phyloP scores from a whole-genome alignment of 2,113 vertebrate genomes.

The Nibea coibor region DNA sequence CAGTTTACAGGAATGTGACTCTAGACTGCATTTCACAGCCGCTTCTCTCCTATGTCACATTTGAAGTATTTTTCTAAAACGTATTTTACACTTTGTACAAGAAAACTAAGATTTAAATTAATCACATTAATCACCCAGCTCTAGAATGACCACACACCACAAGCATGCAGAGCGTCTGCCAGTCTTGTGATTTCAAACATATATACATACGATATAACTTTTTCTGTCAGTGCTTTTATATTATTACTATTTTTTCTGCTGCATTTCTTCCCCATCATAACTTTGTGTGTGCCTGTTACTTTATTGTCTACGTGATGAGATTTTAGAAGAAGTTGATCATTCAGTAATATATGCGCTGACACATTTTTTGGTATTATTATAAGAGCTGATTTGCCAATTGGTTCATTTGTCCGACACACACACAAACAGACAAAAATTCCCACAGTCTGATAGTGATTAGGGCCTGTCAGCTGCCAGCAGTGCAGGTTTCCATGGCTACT shows the following conservation, averaged over 20 bases:
- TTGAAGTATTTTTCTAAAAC: not conserved
- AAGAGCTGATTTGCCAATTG: constrained; percentile 24
- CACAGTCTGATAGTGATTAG: constrained; percentile 58
- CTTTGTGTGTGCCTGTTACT: too few species aligned
- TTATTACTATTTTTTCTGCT: not conserved
- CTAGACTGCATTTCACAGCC: not conserved
- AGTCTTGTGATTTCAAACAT: not conserved
- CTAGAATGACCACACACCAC: not conserved
- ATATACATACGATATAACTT: not conserved
- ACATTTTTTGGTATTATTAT: constrained; percentile 21
- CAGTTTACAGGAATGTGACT: not conserved
- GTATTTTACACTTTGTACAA: not conserved
- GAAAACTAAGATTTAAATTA: not conserved
- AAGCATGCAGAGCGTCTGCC: not conserved
- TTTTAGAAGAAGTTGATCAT: not conserved
- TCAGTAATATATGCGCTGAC: not conserved
- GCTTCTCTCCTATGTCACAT: too few species aligned
- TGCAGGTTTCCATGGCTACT: constrained; percentile 62
- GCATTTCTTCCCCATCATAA: not conserved
- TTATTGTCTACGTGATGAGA: not conserved
- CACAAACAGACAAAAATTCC: constrained; percentile 38
- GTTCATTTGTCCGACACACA: constrained; percentile 16
- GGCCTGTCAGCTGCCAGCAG: constrained; percentile 32
- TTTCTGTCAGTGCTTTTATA: not conserved
- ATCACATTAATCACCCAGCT: not conserved